Evolutionary conservation across 2,113 vertebrate genomes (phyloP), one percentile per base, ranked within the genome.

Genomic region (Leucopternis melanops): DNA sequence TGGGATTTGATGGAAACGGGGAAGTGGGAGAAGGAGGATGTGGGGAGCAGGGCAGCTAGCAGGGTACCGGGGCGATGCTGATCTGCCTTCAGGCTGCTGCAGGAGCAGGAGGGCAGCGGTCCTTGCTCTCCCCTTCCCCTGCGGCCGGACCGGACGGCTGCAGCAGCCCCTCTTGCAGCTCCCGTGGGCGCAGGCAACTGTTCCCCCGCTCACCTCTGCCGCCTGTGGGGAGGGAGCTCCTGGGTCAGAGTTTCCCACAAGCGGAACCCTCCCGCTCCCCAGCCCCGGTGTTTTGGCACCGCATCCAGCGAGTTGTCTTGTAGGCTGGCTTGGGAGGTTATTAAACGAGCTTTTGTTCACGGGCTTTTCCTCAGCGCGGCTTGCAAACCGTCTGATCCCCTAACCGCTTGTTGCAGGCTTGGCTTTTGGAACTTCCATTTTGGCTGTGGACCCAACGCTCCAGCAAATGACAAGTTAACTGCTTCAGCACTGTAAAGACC

Each of bases 121-220:
- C 34, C 59, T 52, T 57, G 65, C 40, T 52, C 34, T 32, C 6
- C 38, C 34, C 45, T 74, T 66, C 26, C 21, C 31, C 38, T 14
- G 34, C 50, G 31, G 32, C 66, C 6, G 7, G 31, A 9, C 3
- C 0, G 1, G 22, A 12, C 3, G 3, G 13, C 36, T 2, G 3
- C 23, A 70, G 31, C 80, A 91, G 63, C 59, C 1, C 3, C 59
- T 34, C 25, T 23, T 49, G 45, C 26, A 79, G 66, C 34, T 27
- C 31, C 29, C 7, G 2, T 3, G 9, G 44, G 36, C 16, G 16
- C 44, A 42, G 55, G 61, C 44, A 26, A 4, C 72, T 55, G 34
- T 57, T 66, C 34, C 52, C 23, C 8, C 0, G 1, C 38, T 94
- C 1, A 0, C 31, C 14, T 44, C 11, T 66, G 63, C 34, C 20